Base-by-base conservation (phyloP, 53 echinoderm and acorn worm species). In the Glandiceps talaboti region DNA sequence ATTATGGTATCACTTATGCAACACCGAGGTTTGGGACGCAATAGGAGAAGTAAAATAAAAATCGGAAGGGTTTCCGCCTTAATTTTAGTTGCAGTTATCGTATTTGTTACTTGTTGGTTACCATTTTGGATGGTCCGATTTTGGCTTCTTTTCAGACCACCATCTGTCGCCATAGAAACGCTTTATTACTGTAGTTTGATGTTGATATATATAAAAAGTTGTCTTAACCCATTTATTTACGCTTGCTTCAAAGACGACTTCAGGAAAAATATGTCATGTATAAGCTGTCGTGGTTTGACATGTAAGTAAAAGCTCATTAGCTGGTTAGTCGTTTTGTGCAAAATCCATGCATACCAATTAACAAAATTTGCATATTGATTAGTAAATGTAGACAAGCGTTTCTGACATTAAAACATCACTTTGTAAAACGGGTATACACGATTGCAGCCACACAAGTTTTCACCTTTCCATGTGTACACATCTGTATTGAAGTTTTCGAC, bases 221-320 rank as follows among this genome's bases (percentile, higher is more conserved):
- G 93, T 73, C 86, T 94, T 30, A 99, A 99, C 82, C 99, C 99
- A 12, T 93, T 99, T 79, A 99, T 99, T 75, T 97, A 97, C 77
- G 99, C 93, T 25, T 94, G 64, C 64, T 45, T 45, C 20, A 45
- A 45, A 20, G 64, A 45, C 6, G 64, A 45, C 20, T 45, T 45
- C 20, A 45, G 20, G 20, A 6, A 20, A 45, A 45, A 45, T 45
- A 45, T 45, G 64, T 45, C 64, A 45, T n/a, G n/a, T n/a, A n/a
- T n/a, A n/a, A n/a, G n/a, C n/a, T n/a, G n/a, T n/a, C n/a, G n/a
- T n/a, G n/a, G n/a, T n/a, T n/a, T n/a, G n/a, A n/a, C n/a, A n/a
- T n/a, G n/a, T n/a, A n/a, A n/a, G n/a, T n/a, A n/a, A n/a, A n/a
- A n/a, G n/a, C n/a, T n/a, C n/a, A n/a, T n/a, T n/a, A n/a, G n/a